phyloP scores from a whole-genome alignment of 1,140 invertebrate species.

The Cataglyphis hispanica region DNA sequence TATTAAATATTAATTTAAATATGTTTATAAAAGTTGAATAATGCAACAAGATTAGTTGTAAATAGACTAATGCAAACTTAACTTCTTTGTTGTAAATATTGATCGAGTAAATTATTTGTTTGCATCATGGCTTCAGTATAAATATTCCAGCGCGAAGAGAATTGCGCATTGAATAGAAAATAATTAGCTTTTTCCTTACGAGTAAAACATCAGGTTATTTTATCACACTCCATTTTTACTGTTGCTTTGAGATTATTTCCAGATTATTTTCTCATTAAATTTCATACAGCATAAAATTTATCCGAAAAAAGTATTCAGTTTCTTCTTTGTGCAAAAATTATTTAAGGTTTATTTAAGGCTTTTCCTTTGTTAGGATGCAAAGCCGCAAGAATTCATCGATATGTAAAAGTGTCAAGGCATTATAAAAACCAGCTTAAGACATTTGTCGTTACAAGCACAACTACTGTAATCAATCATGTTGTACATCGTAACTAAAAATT shows the following conservation, averaged over 20 bases:
- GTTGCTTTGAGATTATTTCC: conserved; percentile 65
- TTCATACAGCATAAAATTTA: conserved; percentile 32
- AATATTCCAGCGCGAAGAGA: conserved; percentile 2
- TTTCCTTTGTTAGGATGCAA: conserved; percentile 39
- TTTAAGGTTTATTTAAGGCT: conserved; percentile 35
- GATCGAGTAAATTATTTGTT: conserved; percentile 11
- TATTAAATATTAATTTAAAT: conserved; percentile 23
- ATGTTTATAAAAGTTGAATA: not conserved
- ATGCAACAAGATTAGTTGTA: not conserved
- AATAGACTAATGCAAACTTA: not conserved
- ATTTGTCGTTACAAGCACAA: not conserved
- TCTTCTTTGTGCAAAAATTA: conserved; percentile 37
- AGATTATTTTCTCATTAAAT: conserved; percentile 23
- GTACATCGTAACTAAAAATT: not conserved
- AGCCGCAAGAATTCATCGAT: conserved; percentile 53
- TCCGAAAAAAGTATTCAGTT: conserved; percentile 13
- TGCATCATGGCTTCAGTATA: not conserved
- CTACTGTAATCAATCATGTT: not conserved
- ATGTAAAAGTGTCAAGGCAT: conserved; percentile 69
- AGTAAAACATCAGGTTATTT: conserved; percentile 45
- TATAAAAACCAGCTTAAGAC: conserved; percentile 43
- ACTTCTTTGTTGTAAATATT: conserved; percentile 1
- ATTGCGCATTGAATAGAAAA: conserved; percentile 33
- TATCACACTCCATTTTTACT: conserved; percentile 62
- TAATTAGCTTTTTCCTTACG: conserved; percentile 59